Percentiles rank a stretch among this genome's conserved stretches.
These are phyloP conservation scores for Torymus auratus DNA, from an alignment of 2,888 invertebrate genomes.

Conservation along the genomic window DNA sequence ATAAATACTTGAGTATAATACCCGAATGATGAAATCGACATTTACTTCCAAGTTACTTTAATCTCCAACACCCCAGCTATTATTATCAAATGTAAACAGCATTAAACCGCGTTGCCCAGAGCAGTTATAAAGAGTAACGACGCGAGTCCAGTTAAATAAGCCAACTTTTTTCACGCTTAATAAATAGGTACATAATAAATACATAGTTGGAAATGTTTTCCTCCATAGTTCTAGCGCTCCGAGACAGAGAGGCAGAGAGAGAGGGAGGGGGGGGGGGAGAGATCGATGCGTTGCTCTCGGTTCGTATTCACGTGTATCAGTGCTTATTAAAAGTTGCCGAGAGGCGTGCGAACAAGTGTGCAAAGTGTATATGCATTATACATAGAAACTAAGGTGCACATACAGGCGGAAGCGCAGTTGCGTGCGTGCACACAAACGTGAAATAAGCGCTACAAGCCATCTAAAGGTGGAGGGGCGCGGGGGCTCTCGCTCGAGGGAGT, in stretches of 20 bases:
- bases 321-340: slow-evolving; percentile 6
- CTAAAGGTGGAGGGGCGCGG: slow-evolving; percentile 12
- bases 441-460: slow-evolving; percentile 26
- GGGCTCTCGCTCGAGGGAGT: neutral
- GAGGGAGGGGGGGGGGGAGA: too few species aligned
- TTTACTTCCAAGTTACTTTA: too few species aligned
- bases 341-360: neutral
- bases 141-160: slow-evolving; percentile 9
- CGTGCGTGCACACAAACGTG: slow-evolving; percentile 4
- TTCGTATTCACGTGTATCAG: neutral
- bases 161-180: slow-evolving; percentile 35
- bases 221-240: neutral
- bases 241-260: too few species aligned
- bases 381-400: neutral
- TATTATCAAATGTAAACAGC: neutral
- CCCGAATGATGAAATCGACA: too few species aligned
- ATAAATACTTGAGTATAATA: too few species aligned
- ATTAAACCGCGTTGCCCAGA: neutral
- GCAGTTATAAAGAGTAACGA: neutral
- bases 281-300: slow-evolving; percentile 10
- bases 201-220: slow-evolving; percentile 6
- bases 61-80: too few species aligned
- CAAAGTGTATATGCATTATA: neutral
- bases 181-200: slow-evolving; percentile 28
- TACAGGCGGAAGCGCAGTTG: too few species aligned